A percentile compares a stretch with the other conserved stretches of the same genome.
phyloP scores from a whole-genome alignment of 2,797 vertebrate species.

The Huso huso region DNA sequence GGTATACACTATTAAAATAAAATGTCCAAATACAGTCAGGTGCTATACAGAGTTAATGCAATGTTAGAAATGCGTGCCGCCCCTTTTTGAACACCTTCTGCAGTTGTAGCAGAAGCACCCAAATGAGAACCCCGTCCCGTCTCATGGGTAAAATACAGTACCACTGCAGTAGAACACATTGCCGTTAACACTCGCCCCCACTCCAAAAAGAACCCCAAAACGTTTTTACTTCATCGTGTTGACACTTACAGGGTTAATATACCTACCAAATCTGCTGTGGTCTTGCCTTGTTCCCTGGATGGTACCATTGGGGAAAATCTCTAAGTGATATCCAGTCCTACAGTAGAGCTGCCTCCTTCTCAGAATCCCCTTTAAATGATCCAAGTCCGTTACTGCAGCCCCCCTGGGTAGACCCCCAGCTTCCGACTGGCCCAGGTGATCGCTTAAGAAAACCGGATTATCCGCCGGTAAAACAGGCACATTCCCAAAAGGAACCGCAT shows the following conservation, averaged over 20 bases:
- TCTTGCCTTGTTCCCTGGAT: conserved; percentile 96
- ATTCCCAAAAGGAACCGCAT: conserved; percentile 69
- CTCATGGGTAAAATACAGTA: no score
- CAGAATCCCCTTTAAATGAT: conserved; percentile 92
- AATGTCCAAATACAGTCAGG: no score
- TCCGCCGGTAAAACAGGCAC: conserved; percentile 71
- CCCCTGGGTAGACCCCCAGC: conserved; percentile 85
- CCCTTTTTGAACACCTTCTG: no score
- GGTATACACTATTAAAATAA: no score
- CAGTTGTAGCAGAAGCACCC: no score
- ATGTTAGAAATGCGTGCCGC: no score
- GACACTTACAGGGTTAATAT: conserved; percentile 14
- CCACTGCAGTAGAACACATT: no score
- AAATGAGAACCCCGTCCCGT: no score
- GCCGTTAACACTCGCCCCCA: no score
- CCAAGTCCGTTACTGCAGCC: conserved; percentile 80
- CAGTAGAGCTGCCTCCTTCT: conserved; percentile 96
- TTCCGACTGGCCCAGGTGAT: conserved; percentile 90
- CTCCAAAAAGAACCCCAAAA: no score
- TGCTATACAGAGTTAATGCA: no score
- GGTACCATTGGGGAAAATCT: conserved; percentile 88
- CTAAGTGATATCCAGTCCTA: conserved; percentile 97
- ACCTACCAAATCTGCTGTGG: conserved; percentile 93
- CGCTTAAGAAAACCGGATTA: conserved; percentile 71
- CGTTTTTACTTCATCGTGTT: no score